Evolutionary conservation across 1,140 invertebrate genomes (phyloP).

Genomic region (Tetramorium alpestre): DNA sequence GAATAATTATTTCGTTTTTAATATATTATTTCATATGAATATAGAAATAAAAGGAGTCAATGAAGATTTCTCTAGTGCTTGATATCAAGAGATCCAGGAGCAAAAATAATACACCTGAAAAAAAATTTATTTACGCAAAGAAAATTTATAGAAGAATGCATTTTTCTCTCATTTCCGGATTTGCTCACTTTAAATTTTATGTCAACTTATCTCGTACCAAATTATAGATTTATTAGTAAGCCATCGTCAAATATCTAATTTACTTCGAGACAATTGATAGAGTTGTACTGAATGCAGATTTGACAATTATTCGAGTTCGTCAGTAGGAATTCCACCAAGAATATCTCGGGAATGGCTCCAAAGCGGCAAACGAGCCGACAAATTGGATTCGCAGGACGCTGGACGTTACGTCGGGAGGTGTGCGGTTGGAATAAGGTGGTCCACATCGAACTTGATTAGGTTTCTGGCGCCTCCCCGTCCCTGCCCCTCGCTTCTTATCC

Average conservation of each 20-base stretch:
- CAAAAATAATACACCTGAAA: not conserved
- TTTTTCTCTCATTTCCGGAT: not conserved
- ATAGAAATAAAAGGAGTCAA: not conserved
- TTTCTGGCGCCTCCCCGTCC: constrained; percentile 65
- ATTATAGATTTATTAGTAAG: not conserved
- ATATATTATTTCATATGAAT: not conserved
- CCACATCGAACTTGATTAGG: constrained; percentile 77
- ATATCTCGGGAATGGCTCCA: constrained; percentile 44
- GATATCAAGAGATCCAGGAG: not conserved
- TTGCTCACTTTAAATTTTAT: not conserved
- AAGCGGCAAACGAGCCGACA: constrained; percentile 80
- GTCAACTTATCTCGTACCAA: not conserved
- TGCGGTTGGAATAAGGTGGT: constrained; percentile 34
- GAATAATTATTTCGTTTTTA: not conserved
- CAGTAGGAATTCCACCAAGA: not conserved
- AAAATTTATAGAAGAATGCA: not conserved
- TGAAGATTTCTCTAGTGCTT: no score
- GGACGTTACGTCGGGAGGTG: constrained; percentile 70
- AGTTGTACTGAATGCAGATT: not conserved
- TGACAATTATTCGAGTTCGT: not conserved
- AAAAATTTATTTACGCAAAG: not conserved
- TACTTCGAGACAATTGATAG: not conserved
- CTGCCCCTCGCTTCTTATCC: constrained; percentile 48
- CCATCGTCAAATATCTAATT: not conserved
- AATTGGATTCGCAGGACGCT: constrained; percentile 81